phyloP scores from a whole-genome alignment of 1,140 invertebrate species.

The Atta cephalotes region DNA sequence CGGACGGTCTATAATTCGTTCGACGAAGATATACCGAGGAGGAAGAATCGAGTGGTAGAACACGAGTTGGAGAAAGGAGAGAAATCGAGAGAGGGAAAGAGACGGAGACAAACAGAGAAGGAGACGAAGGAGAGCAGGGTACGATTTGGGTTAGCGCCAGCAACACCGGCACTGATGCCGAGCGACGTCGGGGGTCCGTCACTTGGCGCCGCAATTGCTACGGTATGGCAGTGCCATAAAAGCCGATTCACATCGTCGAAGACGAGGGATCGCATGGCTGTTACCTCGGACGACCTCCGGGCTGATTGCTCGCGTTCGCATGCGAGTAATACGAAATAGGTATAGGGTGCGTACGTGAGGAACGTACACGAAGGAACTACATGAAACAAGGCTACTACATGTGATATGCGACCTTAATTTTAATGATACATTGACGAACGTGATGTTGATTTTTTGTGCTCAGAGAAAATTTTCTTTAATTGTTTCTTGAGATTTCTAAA shows the following conservation, averaged over 20 bases:
- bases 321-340: conserved; percentile 27
- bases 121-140: conserved; percentile 40
- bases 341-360: background rate
- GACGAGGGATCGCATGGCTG: conserved; percentile 26
- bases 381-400: background rate
- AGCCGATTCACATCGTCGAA: conserved; percentile 58
- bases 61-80: conserved; percentile 1
- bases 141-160: conserved; percentile 79
- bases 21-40: conserved; percentile 42
- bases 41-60: conserved; percentile 17
- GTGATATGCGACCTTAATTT: conserved; percentile 9
- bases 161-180: conserved; percentile 58
- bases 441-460: background rate
- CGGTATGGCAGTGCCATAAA: conserved; percentile 63
- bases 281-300: conserved; percentile 12
- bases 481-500: background rate
- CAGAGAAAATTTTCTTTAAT: background rate
- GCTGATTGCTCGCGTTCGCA: conserved; percentile 22
- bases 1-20: conserved; percentile 63
- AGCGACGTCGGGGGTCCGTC: conserved; percentile 71
- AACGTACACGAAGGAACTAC: conserved; percentile 11
- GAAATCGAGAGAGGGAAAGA: conserved; percentile 31
- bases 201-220: conserved; percentile 78
- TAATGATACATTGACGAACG: background rate
- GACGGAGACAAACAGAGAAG: background rate